Percentiles rank a stretch among this genome's conserved stretches.
Conservation (phyloP, 1,140 invertebrate genomes). For the Parapsyche elsis region DNA sequence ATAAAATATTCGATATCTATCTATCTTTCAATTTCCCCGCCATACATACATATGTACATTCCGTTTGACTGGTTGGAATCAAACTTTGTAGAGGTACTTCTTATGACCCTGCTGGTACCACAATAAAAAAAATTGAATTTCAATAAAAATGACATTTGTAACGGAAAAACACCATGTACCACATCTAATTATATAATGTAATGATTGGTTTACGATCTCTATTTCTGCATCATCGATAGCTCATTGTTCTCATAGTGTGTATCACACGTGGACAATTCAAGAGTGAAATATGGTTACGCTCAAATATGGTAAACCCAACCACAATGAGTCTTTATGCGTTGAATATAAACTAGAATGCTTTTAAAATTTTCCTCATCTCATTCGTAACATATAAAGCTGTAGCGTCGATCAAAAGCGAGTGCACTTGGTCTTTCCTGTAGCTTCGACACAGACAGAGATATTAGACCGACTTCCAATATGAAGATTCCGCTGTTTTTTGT, state of each 20-base stretch:
- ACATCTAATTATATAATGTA: too few relatives aligned
- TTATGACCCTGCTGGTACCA: too few relatives aligned
- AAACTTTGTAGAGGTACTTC: too few relatives aligned
- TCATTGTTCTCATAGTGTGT: conserved; percentile 7
- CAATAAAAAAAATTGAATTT: too few relatives aligned
- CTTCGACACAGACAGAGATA: conserved; percentile 21
- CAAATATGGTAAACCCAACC: conserved; percentile 37
- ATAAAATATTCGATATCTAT: too few relatives aligned
- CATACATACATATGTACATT: too few relatives aligned
- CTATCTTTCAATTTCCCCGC: too few relatives aligned
- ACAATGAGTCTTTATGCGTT: conserved; percentile 29
- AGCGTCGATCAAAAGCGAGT: background rate
- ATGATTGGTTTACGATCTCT: background rate
- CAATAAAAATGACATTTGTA: too few relatives aligned
- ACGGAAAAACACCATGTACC: too few relatives aligned
- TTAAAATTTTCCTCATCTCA: conserved; percentile 21
- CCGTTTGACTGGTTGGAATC: too few relatives aligned
- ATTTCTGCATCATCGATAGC: background rate
- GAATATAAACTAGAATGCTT: conserved; percentile 38
- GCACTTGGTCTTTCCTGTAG: conserved; percentile 27
- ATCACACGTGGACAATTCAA: conserved; percentile 34
- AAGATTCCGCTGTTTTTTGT: conserved; percentile 1
- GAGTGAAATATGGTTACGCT: conserved; percentile 7
- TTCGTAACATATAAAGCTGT: conserved; percentile 10
- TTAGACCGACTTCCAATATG: background rate